Conservation (phyloP, 2,797 vertebrate species). For the Crossoptilon crossoptilon region DNA sequence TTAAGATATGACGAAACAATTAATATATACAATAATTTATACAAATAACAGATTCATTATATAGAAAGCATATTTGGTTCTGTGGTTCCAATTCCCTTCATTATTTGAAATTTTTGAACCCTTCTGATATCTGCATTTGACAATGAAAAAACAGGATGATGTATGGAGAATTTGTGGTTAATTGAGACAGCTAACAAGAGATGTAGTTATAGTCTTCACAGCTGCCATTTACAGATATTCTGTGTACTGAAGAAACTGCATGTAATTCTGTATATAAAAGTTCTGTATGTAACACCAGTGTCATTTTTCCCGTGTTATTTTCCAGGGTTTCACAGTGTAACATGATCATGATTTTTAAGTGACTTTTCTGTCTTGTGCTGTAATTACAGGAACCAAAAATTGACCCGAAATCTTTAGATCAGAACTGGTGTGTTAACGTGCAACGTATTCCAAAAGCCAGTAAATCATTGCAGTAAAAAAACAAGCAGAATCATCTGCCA, state of each 20-base stretch:
- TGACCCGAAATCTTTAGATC: neutral
- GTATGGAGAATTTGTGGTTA: neutral
- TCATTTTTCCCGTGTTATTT: neutral
- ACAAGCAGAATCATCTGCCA: neutral
- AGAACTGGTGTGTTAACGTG: neutral
- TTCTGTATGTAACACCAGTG: neutral
- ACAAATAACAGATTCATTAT: neutral
- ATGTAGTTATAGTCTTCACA: neutral
- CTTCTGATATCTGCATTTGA: neutral
- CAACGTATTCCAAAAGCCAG: neutral
- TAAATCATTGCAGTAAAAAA: neutral
- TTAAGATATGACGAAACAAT: neutral
- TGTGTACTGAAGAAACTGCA: neutral
- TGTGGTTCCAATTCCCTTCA: neutral
- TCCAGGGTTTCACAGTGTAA: neutral
- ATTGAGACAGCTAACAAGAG: neutral
- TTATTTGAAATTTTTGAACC: neutral
- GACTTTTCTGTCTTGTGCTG: neutral
- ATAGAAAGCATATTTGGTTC: neutral
- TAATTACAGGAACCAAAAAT: neutral
- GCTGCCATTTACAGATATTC: neutral
- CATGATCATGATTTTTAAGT: neutral
- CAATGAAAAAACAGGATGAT: neutral
- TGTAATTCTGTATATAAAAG: too few species aligned
- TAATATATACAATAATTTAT: neutral